Evolutionary conservation across 2,797 vertebrate species (phyloP).

Genomic region (Lacerta viridis): DNA sequence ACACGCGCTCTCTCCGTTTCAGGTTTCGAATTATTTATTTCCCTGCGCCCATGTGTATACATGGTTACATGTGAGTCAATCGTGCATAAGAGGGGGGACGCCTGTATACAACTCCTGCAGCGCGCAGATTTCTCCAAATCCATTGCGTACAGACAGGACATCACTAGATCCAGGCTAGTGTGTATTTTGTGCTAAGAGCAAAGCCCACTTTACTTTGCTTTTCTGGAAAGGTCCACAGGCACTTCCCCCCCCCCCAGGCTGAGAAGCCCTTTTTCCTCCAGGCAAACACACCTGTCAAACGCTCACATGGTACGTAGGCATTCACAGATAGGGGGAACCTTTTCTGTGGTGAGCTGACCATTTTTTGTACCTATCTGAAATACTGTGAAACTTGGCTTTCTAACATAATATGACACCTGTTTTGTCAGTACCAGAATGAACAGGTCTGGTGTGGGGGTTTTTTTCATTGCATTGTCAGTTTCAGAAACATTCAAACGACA

Average conservation of each 20-base stretch:
- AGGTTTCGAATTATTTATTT: no score
- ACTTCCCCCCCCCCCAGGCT: neutral
- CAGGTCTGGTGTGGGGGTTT: conserved; percentile 9
- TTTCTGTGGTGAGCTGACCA: neutral
- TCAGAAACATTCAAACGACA: conserved; percentile 33
- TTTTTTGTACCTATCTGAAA: conserved; percentile 35
- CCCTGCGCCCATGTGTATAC: no score
- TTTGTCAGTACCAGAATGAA: conserved; percentile 20
- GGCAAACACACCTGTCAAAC: neutral
- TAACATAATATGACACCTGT: neutral
- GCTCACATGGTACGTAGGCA: neutral
- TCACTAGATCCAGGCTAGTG: neutral
- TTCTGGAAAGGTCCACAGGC: neutral
- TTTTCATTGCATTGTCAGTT: neutral
- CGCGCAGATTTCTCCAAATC: neutral
- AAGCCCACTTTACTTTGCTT: neutral
- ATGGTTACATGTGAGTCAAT: no score
- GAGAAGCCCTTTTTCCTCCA: neutral
- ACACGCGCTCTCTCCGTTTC: no score
- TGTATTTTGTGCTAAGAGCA: neutral
- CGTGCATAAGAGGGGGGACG: no score
- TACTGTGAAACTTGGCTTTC: conserved; percentile 18
- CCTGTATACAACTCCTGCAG: neutral
- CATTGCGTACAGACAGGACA: neutral
- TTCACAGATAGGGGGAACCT: neutral